Evolutionary conservation across 1,140 invertebrate species (phyloP).

Genomic region (Colletes latitarsis): DNA sequence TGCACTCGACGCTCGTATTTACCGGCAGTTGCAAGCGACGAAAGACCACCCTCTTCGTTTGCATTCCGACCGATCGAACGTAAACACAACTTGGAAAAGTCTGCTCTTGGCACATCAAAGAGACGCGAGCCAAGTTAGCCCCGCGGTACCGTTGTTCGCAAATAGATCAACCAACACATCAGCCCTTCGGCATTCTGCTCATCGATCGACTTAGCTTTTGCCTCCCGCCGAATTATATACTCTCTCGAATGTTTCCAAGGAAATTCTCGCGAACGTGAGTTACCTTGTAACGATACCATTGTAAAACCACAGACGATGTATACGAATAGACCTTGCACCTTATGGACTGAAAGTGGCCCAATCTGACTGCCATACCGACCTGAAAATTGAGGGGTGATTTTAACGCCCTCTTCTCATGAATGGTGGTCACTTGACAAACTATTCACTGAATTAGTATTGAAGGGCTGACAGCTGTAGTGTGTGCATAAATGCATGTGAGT

Average conservation of each 20-base stretch:
- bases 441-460: too few relatives aligned
- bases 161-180: constrained; percentile 34
- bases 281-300: too few relatives aligned
- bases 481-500: too few relatives aligned
- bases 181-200: neutral
- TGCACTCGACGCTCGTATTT: constrained; percentile 57
- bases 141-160: constrained; percentile 44
- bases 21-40: constrained; percentile 30
- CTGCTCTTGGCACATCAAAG: constrained; percentile 68
- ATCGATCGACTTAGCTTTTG: neutral
- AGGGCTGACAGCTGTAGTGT: too few relatives aligned
- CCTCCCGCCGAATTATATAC: neutral
- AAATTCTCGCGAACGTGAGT: too few relatives aligned
- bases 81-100: constrained; percentile 70
- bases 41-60: constrained; percentile 61
- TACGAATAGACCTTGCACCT: too few relatives aligned
- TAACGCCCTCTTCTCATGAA: too few relatives aligned
- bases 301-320: too few relatives aligned
- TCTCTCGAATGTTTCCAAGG: neutral
- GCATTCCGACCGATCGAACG: constrained; percentile 62
- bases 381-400: too few relatives aligned
- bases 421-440: too few relatives aligned
- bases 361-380: too few relatives aligned
- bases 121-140: constrained; percentile 60
- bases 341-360: too few relatives aligned